Conservation (phyloP, 2,888 invertebrate genomes). For the Augiades crinisus region DNA sequence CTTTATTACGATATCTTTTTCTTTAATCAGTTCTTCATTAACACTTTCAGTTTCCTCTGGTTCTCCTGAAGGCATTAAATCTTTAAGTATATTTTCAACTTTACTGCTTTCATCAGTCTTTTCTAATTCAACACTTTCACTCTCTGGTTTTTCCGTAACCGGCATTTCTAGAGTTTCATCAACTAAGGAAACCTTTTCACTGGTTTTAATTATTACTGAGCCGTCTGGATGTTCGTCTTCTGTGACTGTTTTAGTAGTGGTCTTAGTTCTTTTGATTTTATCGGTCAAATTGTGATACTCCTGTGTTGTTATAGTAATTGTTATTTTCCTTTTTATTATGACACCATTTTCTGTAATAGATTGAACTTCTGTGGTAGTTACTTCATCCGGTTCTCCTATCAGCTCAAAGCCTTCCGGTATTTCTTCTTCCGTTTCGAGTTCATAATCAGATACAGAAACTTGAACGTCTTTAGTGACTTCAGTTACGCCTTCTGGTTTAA, state of each 20-base stretch:
- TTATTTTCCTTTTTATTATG: slow-evolving; percentile 55
- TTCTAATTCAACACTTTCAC: slow-evolving; percentile 29
- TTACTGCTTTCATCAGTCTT: slow-evolving; percentile 29
- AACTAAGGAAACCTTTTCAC: slow-evolving; percentile 58
- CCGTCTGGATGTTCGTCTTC: slow-evolving; percentile 72
- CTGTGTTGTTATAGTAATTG: slow-evolving; percentile 50
- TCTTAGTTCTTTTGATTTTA: slow-evolving; percentile 54
- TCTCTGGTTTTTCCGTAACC: background rate
- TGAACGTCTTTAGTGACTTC: slow-evolving; percentile 70
- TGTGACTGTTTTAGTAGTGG: slow-evolving; percentile 50
- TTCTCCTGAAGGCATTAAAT: slow-evolving; percentile 40
- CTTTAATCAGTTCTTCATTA: slow-evolving; percentile 40
- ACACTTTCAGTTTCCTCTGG: slow-evolving; percentile 45
- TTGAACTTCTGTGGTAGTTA: slow-evolving; percentile 46
- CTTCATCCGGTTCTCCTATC: slow-evolving; percentile 47
- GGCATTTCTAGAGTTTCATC: slow-evolving; percentile 46
- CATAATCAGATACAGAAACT: slow-evolving; percentile 60
- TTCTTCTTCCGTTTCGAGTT: slow-evolving; percentile 40
- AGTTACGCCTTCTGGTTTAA: slow-evolving; percentile 57
- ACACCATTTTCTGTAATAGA: slow-evolving; percentile 50
- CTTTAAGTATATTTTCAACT: slow-evolving; percentile 42
- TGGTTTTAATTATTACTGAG: slow-evolving; percentile 60
- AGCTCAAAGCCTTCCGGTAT: slow-evolving; percentile 46
- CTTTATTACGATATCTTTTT: slow-evolving; percentile 51
- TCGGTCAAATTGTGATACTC: slow-evolving; percentile 44